phyloP scores from a whole-genome alignment of 2,888 invertebrate genomes.

The Coelinius sp. region DNA sequence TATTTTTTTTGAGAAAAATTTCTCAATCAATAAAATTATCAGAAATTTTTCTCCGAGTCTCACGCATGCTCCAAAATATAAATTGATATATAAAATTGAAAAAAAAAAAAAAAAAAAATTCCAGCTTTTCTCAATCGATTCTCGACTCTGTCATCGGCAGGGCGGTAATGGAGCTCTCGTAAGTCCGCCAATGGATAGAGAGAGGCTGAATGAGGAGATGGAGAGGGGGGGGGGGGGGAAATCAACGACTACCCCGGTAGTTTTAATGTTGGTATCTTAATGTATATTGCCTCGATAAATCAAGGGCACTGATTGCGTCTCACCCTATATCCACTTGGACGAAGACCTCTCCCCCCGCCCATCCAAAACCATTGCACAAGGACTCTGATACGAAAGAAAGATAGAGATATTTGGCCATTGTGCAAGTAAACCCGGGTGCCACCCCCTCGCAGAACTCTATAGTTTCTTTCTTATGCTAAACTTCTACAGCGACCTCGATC shows the following conservation, averaged over 20 bases:
- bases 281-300: constrained; percentile 71
- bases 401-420: constrained; percentile 52
- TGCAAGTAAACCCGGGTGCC: constrained; percentile 46
- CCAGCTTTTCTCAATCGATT: constrained; percentile 50
- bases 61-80: not conserved
- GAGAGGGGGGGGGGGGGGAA: constrained; percentile 41
- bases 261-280: constrained; percentile 71
- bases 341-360: constrained; percentile 30
- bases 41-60: constrained; percentile 10
- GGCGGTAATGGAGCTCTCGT: constrained; percentile 60
- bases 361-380: constrained; percentile 23
- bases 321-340: constrained; percentile 50
- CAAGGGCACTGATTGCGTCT: constrained; percentile 70
- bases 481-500: constrained; percentile 44
- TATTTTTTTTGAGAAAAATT: not conserved
- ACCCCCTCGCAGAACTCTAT: constrained; percentile 25
- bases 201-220: constrained; percentile 27
- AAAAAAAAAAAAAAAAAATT: no score
- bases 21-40: no score
- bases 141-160: constrained; percentile 51
- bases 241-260: constrained; percentile 64
- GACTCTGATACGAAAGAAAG: constrained; percentile 34
- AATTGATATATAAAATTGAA: not conserved
- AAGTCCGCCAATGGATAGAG: constrained; percentile 50
- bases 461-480: constrained; percentile 65